phyloP scores from a whole-genome alignment of 2,888 invertebrate species.

The Euphydryas editha region DNA sequence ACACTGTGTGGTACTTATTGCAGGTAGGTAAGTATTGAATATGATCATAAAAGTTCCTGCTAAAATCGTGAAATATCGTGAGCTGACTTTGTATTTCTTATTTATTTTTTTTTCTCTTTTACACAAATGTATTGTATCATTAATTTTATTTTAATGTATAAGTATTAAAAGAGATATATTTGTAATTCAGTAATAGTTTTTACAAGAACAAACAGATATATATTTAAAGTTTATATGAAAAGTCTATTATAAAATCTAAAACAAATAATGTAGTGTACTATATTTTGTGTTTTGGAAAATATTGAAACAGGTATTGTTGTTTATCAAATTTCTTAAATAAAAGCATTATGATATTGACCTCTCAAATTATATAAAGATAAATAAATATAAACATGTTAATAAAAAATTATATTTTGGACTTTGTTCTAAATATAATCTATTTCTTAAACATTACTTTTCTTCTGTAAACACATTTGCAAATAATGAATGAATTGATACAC shows the following conservation, averaged over 20 bases:
- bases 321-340: too few species aligned
- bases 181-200: not conserved
- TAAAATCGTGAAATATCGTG: not conserved
- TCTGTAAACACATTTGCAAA: conserved; percentile 14
- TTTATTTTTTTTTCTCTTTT: not conserved
- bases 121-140: too few species aligned
- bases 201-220: too few species aligned
- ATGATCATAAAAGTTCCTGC: not conserved
- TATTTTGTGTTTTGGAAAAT: too few species aligned
- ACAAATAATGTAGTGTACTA: too few species aligned
- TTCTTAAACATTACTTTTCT: not conserved
- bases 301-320: too few species aligned
- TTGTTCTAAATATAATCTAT: not conserved
- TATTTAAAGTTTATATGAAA: too few species aligned
- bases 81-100: not conserved
- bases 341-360: too few species aligned
- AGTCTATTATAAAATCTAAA: too few species aligned
- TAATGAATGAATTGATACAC: conserved; percentile 10
- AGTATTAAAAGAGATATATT: too few species aligned
- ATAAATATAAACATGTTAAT: not conserved
- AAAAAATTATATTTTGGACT: not conserved
- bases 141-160: too few species aligned
- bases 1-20: conserved; percentile 16
- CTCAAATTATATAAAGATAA: not conserved
- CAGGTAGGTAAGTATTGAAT: not conserved